Evolutionary conservation across 2,797 vertebrate species (phyloP), one percentile per base, ranked within the genome.

Genomic region (Trachurus trachurus): DNA sequence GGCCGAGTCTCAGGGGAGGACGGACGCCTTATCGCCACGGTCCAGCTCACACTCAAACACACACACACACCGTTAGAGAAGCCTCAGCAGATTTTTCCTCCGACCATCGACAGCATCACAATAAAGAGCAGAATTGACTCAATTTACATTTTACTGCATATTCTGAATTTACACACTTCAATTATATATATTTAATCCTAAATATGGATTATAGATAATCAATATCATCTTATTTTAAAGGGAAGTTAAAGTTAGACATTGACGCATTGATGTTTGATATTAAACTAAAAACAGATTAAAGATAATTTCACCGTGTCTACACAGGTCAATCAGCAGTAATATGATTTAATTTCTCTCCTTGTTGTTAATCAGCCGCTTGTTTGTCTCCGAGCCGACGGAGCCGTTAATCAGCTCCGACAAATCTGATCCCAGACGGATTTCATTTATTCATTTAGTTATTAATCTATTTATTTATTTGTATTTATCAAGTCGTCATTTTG

Each of bases 21-120:
- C 4, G 63, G 0, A 17, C 0, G 64, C 49, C 79, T 90, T 93
- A 91, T 92, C 92, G 3, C 65, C 82, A 66, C 53, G 15, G 64
- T 67, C 79, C 88, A 91, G 88, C 57, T 37, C 80, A 1, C 52
- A 8, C 29, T 3, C 64, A 11, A 62, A 21, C 59, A 39, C 53
- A 21, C 53, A 9, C 58, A 16, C 74, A 4, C 40, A 42, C 40
- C n/a, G n/a, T n/a, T n/a, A n/a, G n/a, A n/a, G n/a, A n/a, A 26
- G 47, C 9, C 58, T 12, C 74, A 6, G 34, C 45, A 31, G 29
- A 54, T 3, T 16, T 16, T 86, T 80, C 59, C 69, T 73, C 42
- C 44, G 53, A 68, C 22, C 34, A 17, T 71, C 40, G 58, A 59
- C 45, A 72, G 53, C 34, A 58, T 44, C 47, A 42, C 52, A 66